A percentile compares a stretch with the other conserved stretches of the same genome.
Conservation (phyloP, 2,113 vertebrate genomes). For the Notothenia coriiceps region DNA sequence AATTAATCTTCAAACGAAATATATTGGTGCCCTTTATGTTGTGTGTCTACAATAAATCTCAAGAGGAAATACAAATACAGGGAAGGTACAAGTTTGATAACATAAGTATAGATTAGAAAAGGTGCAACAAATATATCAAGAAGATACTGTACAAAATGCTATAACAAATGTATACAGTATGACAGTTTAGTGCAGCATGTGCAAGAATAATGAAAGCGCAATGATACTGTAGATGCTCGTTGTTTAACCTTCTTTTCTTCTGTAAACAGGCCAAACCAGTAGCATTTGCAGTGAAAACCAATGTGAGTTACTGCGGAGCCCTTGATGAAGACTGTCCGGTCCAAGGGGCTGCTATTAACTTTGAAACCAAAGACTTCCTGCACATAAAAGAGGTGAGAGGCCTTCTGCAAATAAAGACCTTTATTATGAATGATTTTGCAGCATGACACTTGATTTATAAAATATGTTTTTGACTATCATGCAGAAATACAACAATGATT, state of each 20-base stretch:
- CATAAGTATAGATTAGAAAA: no score
- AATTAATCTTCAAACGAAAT: neutral
- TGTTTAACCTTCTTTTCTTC: neutral
- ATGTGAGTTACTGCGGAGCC: conserved; percentile 94
- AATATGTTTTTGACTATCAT: neutral
- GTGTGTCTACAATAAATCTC: no score
- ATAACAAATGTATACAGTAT: no score
- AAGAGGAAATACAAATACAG: no score
- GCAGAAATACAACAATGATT: conserved; percentile 97
- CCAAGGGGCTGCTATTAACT: conserved; percentile 95
- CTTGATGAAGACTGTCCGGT: conserved; percentile 92
- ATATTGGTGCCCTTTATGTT: neutral
- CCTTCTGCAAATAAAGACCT: neutral
- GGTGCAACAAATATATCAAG: no score
- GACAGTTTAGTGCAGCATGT: no score
- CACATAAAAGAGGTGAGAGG: conserved; percentile 95
- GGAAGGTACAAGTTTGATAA: no score
- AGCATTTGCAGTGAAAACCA: conserved; percentile 95
- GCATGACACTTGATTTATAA: neutral
- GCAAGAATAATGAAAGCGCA: no score
- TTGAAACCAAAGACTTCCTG: conserved; percentile 97
- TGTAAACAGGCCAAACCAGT: conserved; percentile 91
- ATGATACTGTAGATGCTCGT: neutral
- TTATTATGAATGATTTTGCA: neutral
- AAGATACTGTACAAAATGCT: no score